A percentile compares a stretch with the other conserved stretches of the same genome.
Evolutionary conservation across 2,113 vertebrate species (phyloP).

Genomic region (Osmerus eperlanus): DNA sequence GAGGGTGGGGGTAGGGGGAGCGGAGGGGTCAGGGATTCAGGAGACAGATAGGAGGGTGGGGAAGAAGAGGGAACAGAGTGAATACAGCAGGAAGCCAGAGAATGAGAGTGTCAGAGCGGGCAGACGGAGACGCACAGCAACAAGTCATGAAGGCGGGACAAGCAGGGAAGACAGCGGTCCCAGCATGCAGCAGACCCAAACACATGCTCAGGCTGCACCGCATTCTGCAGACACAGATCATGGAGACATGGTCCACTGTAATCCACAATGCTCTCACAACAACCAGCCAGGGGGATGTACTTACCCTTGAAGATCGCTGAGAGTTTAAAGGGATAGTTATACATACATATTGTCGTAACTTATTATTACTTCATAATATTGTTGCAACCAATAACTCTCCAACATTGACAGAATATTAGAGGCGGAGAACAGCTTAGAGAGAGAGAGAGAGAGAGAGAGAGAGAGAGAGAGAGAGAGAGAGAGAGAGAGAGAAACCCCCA

Average conservation of each 20-base stretch:
- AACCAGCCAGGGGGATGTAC: too few species aligned
- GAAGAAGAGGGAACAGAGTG: neutral
- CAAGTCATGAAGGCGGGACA: neutral
- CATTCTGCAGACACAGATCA: too few species aligned
- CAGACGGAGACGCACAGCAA: neutral
- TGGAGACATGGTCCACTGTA: too few species aligned
- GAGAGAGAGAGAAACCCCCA: neutral
- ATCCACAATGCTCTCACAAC: too few species aligned
- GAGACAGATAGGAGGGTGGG: neutral
- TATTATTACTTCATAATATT: too few species aligned
- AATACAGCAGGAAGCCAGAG: neutral
- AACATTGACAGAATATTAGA: too few species aligned
- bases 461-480: neutral
- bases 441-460: neutral
- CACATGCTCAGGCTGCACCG: neutral
- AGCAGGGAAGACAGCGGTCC: neutral
- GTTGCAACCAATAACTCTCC: too few species aligned
- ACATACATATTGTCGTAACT: too few species aligned
- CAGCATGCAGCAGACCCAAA: slow-evolving; percentile 37
- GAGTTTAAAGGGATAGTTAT: too few species aligned
- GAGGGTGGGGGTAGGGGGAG: neutral
- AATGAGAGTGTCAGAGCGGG: neutral
- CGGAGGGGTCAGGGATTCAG: neutral
- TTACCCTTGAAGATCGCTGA: too few species aligned
- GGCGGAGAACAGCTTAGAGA: too few species aligned